Evolutionary conservation across 2,888 invertebrate species (phyloP), one percentile per base, ranked within the genome.

Genomic region (Erannis defoliaria): DNA sequence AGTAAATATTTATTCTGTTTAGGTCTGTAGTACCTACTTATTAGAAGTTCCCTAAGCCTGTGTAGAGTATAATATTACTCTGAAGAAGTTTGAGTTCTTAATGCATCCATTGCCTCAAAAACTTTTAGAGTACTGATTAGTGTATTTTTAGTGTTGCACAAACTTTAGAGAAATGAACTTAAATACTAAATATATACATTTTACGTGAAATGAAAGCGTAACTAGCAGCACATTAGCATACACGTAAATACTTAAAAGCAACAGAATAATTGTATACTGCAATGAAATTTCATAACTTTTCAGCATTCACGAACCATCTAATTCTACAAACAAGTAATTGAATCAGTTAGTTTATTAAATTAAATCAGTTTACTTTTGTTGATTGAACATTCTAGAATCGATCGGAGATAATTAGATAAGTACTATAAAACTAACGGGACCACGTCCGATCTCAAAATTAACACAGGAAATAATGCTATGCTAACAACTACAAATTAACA

Each of bases 401-500:
- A 6, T 18, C 9, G 16, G 9, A 38, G 8, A 38, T 2, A 40
- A n/a, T n/a, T 0, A 14, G 4, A 10, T 38, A 21, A 42, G 42
- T 42, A 19, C 38, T 1, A 8, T 40, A 6, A 21, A 53, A 53
- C 48, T 60, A 67, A 65, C 63, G 69, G 63, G 56, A 62, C 56
- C 51, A 56, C 42, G 51, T 58, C 65, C 65, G 57, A 63, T 59
- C 60, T 67, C 43, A 55, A 61, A 65, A 64, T 56, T 16, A 59
- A 38, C 46, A 37, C 62, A 62, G 61, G 59, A 63, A 62, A 29
- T 56, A 59, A 67, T 67, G 64, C 57, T 55, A 55, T 37, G 43
- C 58, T 64, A 63, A 73, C 69, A 70, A 68, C 65, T 62, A 59
- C 62, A 64, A 70, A 66, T 72, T 63, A 69, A 62, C 66, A 55